phyloP scores from a whole-genome alignment of 2,888 invertebrate genomes.

The Drosophila suboccidentalis region DNA sequence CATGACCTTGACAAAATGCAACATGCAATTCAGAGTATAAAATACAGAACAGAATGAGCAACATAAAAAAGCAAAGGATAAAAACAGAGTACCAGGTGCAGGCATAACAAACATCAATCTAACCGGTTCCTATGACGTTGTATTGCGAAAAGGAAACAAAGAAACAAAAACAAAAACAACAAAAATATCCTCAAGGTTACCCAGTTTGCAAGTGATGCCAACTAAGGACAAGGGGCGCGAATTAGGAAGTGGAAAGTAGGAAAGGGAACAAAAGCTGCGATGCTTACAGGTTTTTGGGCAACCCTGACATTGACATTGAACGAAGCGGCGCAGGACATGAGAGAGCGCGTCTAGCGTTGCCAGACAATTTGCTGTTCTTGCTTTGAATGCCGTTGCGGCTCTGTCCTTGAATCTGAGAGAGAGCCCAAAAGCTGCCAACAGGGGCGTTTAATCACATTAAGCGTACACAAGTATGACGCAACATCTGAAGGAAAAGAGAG shows the following conservation, averaged over 20 bases:
- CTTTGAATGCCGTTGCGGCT: not conserved
- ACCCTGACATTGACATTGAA: slow-evolving; percentile 66
- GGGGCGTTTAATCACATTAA: slow-evolving; percentile 40
- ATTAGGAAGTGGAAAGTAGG: not conserved
- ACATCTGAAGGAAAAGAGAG: slow-evolving; percentile 29
- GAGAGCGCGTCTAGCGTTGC: slow-evolving; percentile 46
- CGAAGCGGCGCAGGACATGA: slow-evolving; percentile 25
- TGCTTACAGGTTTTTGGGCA: slow-evolving; percentile 53
- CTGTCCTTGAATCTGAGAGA: slow-evolving; percentile 53
- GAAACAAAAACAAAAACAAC: slow-evolving; percentile 8
- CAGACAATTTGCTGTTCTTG: no score
- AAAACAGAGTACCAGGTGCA: slow-evolving; percentile 5
- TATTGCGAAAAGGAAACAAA: slow-evolving; percentile 16
- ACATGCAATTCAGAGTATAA: not conserved
- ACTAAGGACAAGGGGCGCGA: slow-evolving; percentile 11
- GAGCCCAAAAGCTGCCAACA: slow-evolving; percentile 17
- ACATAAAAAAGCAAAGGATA: slow-evolving; percentile 14
- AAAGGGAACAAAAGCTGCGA: slow-evolving; percentile 24
- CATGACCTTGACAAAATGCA: slow-evolving; percentile 45
- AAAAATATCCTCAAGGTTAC: slow-evolving; percentile 53
- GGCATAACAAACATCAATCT: slow-evolving; percentile 36
- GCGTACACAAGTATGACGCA: slow-evolving; percentile 59
- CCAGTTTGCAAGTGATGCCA: slow-evolving; percentile 46
- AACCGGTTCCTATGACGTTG: slow-evolving; percentile 73
- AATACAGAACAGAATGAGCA: not conserved